Base-by-base conservation (phyloP, 2,797 vertebrate species). In the Chromis chromis region DNA sequence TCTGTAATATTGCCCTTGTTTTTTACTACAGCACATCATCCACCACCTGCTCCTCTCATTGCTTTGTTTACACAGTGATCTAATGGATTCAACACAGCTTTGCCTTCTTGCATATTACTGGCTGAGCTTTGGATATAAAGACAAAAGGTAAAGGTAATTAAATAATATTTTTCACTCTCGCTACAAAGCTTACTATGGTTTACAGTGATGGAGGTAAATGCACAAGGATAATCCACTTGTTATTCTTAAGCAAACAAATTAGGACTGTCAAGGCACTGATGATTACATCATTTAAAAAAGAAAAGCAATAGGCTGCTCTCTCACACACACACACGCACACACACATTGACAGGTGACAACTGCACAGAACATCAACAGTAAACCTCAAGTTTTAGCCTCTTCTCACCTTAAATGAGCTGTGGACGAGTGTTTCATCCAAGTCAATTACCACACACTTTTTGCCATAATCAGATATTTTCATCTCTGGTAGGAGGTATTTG, bases 361-460 rank as follows among this genome's bases (percentile, higher is more conserved):
- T 39, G 31, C 58, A n/a, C 40, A 61, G 5, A n/a, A 44, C 16
- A 46, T 49, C 36, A 65, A 46, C 6, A 70, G 14, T 17, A 24
- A 31, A 68, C n/a, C n/a, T 33, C 1, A 24, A 2, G 31, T 28
- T 70, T 36, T 16, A n/a, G 50, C 14, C 36, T 69, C 31, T 12
- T 61, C 69, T 95, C 95, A 99, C 98, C 97, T 99, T 99, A 94
- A 99, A 99, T 31, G 98, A 99, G 92, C 98, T 99, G 95, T 99
- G 98, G 83, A 99, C 98, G 72, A 99, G 93, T 2, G 98, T 99
- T 91, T 99, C 98, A 83, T 99, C 98, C 94, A 99, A 92, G 93
- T 99, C 98, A 80, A 99, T 99, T 91, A 99, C 98, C 91, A 99
- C 97, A 86, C 98, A 99, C 88, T 98, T 99, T 94, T 96, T 99